Base-by-base conservation (phyloP, 2,113 vertebrate species). In the Eretmochelys imbricata region DNA sequence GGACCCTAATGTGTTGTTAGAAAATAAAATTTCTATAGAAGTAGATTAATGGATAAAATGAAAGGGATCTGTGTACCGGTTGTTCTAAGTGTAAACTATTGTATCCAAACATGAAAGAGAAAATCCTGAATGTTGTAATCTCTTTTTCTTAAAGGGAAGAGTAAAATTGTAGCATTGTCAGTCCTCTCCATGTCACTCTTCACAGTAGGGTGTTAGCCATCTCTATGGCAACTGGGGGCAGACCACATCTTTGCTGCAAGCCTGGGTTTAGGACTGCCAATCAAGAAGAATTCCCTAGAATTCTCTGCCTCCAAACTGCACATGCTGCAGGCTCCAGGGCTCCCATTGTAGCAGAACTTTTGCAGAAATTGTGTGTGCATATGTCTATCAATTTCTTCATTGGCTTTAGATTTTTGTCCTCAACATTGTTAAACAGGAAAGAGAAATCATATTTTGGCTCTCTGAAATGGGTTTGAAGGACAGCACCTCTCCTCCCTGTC, bases 71-170 rank as follows among this genome's bases (percentile, higher is more conserved):
- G 42, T 75, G 87, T 54, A 96, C 82, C 72, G 81, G 3, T 87
- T 94, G 27, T 93, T 92, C 75, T 38, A 3, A 51, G 31, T 81
- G 42, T 81, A 92, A 88, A 53, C 53, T 82, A 29, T 48, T 86
- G n/a, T 54, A 55, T 92, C 82, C 46, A n/a, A 88, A 89, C 94
- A 84, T 53, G 46, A 94, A 84, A 14, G 72, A 59, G 94, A 94
- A 87, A 27, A 10, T 10, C 46, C 75, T 84, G 92, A 90, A 42
- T 91, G 65, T 27, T 80, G 8, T 76, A 87, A 89, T 46, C 86
- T 82, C 17, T 78, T 88, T 91, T 89, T 89, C 29, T 55, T 81
- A 2, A 87, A 92, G 62, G 81, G 48, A 54, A 55, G 19, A 90
- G 8, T 46, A 93, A 85, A 62, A 94, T n/a, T 24, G 24, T 22